Percentiles rank a stretch among this genome's conserved stretches.
phyloP scores from a whole-genome alignment of 2,888 invertebrate genomes.

The Chirona hameri region DNA sequence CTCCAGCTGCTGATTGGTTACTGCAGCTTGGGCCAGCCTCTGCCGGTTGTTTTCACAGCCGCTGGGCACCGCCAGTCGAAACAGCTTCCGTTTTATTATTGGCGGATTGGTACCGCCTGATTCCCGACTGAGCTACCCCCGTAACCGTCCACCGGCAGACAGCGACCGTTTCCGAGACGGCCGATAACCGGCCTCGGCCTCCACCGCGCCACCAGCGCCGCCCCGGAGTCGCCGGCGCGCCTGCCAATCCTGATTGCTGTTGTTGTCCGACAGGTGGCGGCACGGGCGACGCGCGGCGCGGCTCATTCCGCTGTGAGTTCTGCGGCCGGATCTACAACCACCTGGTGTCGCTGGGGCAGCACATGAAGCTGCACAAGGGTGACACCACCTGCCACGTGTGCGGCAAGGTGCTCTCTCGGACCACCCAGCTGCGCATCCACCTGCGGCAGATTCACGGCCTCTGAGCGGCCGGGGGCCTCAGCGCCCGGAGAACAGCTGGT shows the following conservation, averaged over 20 bases:
- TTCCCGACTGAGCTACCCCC: not conserved
- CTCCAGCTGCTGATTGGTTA: too few species aligned
- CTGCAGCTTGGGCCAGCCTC: too few species aligned
- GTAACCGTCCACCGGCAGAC: not conserved
- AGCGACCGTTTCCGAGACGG: not conserved
- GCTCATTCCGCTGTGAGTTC: constrained; percentile 13
- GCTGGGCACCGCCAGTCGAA: too few species aligned
- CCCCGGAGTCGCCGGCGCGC: not conserved
- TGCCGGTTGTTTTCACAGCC: too few species aligned
- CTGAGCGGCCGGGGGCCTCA: not conserved
- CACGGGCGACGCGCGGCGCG: constrained; percentile 3
- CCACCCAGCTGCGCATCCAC: constrained; percentile 29
- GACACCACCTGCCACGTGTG: constrained; percentile 29
- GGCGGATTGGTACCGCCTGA: not conserved
- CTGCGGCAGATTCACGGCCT: constrained; percentile 27
- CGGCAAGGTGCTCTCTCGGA: constrained; percentile 22
- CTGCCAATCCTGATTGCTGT: not conserved
- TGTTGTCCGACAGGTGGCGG: constrained; percentile 12
- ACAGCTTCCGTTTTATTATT: not conserved
- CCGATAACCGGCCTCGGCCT: not conserved
- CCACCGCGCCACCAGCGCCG: not conserved
- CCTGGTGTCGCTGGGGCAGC: constrained; percentile 27
- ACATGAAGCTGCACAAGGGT: constrained; percentile 29
- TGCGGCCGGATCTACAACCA: constrained; percentile 28
- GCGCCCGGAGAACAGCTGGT: too few species aligned